Conservation (phyloP, 2,888 invertebrate species). For the Tachina lurida region DNA sequence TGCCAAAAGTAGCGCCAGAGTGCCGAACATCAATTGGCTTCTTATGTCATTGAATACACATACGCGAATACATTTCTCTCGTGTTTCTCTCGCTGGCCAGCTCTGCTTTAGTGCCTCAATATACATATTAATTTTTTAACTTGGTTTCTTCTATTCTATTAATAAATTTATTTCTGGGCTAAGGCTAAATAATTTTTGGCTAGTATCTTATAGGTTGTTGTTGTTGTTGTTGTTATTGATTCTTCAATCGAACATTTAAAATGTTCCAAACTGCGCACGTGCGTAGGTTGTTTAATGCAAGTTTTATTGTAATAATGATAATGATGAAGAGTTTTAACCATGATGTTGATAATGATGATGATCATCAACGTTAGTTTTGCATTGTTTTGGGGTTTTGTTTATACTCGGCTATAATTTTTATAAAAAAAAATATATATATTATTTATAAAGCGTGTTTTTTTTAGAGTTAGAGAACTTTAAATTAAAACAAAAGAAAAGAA, state of each 20-base stretch:
- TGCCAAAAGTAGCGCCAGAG: no score
- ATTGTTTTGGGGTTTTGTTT: conserved; percentile 6
- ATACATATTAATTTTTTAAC: not conserved
- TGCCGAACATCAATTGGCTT: no score
- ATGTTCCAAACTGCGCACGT: conserved; percentile 53
- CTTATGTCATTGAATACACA: no score
- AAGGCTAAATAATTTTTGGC: conserved; percentile 40
- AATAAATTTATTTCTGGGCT: conserved; percentile 6
- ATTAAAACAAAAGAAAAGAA: no score
- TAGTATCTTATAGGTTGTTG: not conserved
- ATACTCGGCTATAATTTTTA: not conserved
- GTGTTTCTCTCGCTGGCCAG: no score
- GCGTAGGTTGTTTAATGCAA: conserved; percentile 60
- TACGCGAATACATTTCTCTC: no score
- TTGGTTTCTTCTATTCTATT: not conserved
- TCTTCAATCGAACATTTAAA: conserved; percentile 22
- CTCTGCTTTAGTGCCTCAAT: no score
- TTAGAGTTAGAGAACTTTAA: no score
- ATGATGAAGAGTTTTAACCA: conserved; percentile 22
- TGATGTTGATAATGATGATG: conserved; percentile 18
- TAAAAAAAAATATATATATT: conserved; percentile 38
- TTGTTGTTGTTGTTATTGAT: not conserved
- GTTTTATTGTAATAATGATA: conserved; percentile 53
- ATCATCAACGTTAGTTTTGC: conserved; percentile 14
- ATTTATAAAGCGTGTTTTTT: conserved; percentile 28